These are phyloP conservation scores for Petrocephalus zakoni DNA, from an alignment of 2,113 vertebrate genomes.

Conservation along the genomic window DNA sequence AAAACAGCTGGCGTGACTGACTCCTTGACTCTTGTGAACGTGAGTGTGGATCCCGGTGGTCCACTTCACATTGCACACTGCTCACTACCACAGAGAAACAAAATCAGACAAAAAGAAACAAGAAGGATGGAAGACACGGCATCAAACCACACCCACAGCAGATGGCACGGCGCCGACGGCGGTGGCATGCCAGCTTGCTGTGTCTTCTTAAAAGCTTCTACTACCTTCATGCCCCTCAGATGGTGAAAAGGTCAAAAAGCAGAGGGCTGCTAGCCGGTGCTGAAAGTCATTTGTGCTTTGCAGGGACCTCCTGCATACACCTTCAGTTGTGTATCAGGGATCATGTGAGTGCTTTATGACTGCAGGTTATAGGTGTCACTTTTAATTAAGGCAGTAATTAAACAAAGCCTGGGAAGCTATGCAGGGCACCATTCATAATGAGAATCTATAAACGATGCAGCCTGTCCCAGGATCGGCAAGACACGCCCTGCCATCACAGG, in stretches of 20 bases:
- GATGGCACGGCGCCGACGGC: slow-evolving; percentile 7
- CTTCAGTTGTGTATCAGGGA: not conserved
- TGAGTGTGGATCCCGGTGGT: not conserved
- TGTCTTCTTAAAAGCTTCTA: not conserved
- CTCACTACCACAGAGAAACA: not conserved
- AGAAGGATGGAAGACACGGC: slow-evolving; percentile 29
- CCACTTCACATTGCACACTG: not conserved
- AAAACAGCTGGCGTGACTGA: not conserved
- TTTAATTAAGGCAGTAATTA: not conserved
- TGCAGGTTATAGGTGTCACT: not conserved
- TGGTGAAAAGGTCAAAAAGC: not conserved
- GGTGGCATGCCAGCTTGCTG: slow-evolving; percentile 19
- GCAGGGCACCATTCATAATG: not conserved
- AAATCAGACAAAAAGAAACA: not conserved
- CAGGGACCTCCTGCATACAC: not conserved
- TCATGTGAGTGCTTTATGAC: not conserved
- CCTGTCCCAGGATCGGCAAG: not conserved
- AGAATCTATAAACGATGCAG: not conserved
- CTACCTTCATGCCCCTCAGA: not conserved
- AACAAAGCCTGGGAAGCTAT: not conserved
- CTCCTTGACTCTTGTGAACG: not conserved
- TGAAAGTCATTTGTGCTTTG: not conserved
- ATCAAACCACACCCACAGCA: slow-evolving; percentile 24
- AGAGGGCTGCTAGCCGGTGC: not conserved
- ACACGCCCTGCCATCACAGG: not conserved